Conservation (phyloP, 2,113 vertebrate species). For the Pachyramphus minor region DNA sequence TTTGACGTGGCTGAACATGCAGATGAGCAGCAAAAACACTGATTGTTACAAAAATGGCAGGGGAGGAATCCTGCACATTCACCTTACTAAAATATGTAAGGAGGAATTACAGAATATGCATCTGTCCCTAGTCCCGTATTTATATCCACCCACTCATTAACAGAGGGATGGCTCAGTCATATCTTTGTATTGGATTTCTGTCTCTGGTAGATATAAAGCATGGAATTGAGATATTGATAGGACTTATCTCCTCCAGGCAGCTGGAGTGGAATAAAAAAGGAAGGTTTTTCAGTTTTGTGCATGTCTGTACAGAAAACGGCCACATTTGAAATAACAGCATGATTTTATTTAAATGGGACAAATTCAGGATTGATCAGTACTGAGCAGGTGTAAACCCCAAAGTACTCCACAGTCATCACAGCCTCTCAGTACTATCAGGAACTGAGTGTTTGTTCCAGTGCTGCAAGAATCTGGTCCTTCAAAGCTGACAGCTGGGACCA, state of each 20-base stretch:
- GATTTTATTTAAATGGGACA: conserved; percentile 40
- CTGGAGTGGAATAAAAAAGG: not conserved
- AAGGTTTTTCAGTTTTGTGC: conserved; percentile 12
- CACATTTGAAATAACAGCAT: conserved; percentile 20
- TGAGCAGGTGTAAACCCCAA: conserved; percentile 29
- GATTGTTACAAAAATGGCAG: not conserved
- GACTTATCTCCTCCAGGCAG: conserved; percentile 45
- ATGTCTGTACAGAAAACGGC: not conserved
- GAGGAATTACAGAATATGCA: not conserved
- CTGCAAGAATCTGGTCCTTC: not conserved
- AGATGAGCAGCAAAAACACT: not conserved
- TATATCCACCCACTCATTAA: not conserved
- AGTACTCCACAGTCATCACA: conserved; percentile 9
- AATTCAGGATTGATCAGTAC: conserved; percentile 29
- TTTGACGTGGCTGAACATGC: not conserved
- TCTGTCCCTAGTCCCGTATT: not conserved
- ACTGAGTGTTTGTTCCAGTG: not conserved
- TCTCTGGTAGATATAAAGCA: not conserved
- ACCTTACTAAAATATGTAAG: not conserved
- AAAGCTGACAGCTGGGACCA: not conserved
- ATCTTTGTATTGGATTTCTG: not conserved
- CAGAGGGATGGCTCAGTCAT: not conserved
- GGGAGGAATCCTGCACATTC: not conserved
- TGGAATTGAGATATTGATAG: not conserved
- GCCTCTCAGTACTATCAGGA: not conserved